A percentile compares a stretch with the other conserved stretches of the same genome.
phyloP scores from a whole-genome alignment of 2,888 invertebrate genomes.

The Trypoxylon attenuatum region DNA sequence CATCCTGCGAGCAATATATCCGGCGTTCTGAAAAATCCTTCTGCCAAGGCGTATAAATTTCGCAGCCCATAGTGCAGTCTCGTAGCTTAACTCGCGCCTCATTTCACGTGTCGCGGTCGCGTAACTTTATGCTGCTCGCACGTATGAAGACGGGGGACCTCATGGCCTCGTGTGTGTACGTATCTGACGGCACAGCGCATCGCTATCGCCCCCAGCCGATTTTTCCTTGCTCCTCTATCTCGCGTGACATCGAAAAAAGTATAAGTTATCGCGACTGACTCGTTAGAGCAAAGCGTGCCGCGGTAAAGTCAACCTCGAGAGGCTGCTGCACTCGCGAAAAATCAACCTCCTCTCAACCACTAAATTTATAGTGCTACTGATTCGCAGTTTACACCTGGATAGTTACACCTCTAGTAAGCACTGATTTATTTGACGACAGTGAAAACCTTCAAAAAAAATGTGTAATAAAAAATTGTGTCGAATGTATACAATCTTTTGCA shows the following conservation, averaged over 20 bases:
- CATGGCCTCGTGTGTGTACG: too few species aligned
- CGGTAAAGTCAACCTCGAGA: constrained; percentile 13
- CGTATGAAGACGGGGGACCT: constrained; percentile 31
- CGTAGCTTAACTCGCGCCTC: too few species aligned
- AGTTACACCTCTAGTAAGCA: too few species aligned
- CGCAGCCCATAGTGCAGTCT: too few species aligned
- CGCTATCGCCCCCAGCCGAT: constrained; percentile 2
- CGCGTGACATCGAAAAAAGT: constrained; percentile 5
- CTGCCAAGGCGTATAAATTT: too few species aligned
- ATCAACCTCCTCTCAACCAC: constrained; percentile 3
- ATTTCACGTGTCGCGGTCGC: constrained; percentile 40
- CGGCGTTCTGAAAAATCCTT: too few species aligned
- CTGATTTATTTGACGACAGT: too few species aligned
- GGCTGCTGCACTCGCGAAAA: constrained; percentile 33
- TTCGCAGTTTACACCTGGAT: too few species aligned
- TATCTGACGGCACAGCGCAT: too few species aligned
- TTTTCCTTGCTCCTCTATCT: constrained; percentile 8
- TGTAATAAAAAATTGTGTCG: too few species aligned
- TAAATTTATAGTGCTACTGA: neutral
- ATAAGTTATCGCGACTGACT: constrained; percentile 33
- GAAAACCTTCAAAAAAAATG: neutral
- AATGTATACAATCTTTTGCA: too few species aligned
- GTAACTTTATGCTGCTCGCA: constrained; percentile 40
- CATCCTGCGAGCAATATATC: too few species aligned
- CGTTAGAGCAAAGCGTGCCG: constrained; percentile 9